Conservation (phyloP, 2,888 invertebrate species). For the Parochlus steinenii region DNA sequence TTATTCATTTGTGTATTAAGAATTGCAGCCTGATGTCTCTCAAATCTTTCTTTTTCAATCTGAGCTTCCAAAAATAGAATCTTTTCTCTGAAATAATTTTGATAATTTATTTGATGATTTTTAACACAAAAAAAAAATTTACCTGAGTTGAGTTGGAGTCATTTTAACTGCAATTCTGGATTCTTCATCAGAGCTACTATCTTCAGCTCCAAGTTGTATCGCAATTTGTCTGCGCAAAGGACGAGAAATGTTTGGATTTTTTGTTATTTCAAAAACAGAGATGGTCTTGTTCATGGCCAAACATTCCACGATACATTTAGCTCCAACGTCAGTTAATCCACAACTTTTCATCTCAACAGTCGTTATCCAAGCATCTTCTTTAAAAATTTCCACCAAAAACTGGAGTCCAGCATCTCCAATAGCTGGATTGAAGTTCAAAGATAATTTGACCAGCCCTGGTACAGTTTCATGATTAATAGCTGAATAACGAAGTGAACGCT, state of each 20-base stretch:
- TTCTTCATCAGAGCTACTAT: slow-evolving; percentile 18
- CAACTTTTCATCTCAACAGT: slow-evolving; percentile 62
- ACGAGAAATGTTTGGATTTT: slow-evolving; percentile 37
- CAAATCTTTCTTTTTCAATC: too few species aligned
- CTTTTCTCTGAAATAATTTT: too few species aligned
- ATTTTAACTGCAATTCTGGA: too few species aligned
- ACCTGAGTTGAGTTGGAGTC: too few species aligned
- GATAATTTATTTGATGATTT: too few species aligned
- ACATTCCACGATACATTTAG: slow-evolving; percentile 38
- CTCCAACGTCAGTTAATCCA: slow-evolving; percentile 47
- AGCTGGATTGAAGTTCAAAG: slow-evolving; percentile 49
- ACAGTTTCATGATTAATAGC: slow-evolving; percentile 54
- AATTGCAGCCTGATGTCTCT: too few species aligned
- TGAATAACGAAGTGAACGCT: slow-evolving; percentile 59
- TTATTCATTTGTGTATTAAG: too few species aligned
- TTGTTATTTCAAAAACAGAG: slow-evolving; percentile 48
- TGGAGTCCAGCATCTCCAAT: slow-evolving; percentile 46
- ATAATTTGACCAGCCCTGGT: slow-evolving; percentile 52
- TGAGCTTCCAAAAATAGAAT: too few species aligned
- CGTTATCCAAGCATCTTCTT: slow-evolving; percentile 68
- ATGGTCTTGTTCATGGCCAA: slow-evolving; percentile 46
- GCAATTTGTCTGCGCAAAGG: slow-evolving; percentile 33
- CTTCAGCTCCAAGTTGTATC: slow-evolving; percentile 29
- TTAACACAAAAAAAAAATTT: too few species aligned
- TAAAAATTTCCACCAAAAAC: slow-evolving; percentile 45